Base-by-base conservation (phyloP, 2,113 vertebrate genomes). In the Erythrolamprus reginae region DNA sequence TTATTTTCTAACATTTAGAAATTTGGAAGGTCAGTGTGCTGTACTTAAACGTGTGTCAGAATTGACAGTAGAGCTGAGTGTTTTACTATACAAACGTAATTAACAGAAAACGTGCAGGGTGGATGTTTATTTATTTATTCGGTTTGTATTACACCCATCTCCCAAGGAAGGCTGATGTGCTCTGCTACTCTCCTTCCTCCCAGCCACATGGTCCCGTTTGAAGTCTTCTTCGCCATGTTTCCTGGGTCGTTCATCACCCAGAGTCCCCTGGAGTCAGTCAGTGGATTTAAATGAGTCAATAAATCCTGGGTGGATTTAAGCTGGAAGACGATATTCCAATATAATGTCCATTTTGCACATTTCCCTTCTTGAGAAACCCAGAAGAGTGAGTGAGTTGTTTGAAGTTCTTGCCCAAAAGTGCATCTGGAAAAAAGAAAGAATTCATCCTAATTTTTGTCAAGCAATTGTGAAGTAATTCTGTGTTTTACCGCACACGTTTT, bases 401-500 rank as follows among this genome's bases (percentile, higher is more conserved):
- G 26, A 33, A 23, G 15, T 6, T n/a, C 38, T 24, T 82, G 23
- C 61, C 26, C 15, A 50, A 26, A 82, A 33, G 19, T 55, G 13
- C 26, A 33, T 10, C 23, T 82, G 3, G 10, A 33, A 47, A 84
- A 55, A 48, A n/a, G n/a, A 88, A 21, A 47, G 28, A 26, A 24
- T 56, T 33, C 9, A 55, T 45, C 52, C 38, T 51, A 90, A 23
- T 83, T 24, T 51, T 88, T 82, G 38, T 51, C 45, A 42, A 24
- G 52, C 9, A 10, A 15, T 28, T 45, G 15, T 89, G 42, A 86
- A 12, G 56, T 90, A 90, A 15, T 6, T 2, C 89, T 55, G 21
- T 87, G 88, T 26, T 89, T 89, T 91, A 92, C 90, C 51, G 52
- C 87, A 84, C 89, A 88, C 86, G 1, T 93, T 95, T 53, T 65